These are phyloP conservation scores for Myripristis murdjan DNA, from an alignment of 2,797 vertebrate genomes.

Conservation along the genomic window DNA sequence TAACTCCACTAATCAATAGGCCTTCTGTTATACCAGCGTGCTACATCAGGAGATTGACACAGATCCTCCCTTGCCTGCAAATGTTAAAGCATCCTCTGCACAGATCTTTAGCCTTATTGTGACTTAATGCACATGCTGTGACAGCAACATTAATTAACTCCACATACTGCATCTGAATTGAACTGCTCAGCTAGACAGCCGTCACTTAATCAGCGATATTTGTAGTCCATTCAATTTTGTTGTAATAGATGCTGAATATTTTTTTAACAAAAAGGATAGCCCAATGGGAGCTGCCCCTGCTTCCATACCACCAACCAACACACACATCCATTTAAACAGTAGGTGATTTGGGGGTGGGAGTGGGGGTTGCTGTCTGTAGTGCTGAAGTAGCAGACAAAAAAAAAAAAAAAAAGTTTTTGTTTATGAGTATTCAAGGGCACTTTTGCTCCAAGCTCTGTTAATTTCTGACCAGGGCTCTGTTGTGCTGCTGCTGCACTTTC, in stretches of 20 bases:
- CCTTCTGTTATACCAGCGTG: background rate
- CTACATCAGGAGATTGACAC: background rate
- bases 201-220: slow-evolving; percentile 27
- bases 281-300: too few relatives aligned
- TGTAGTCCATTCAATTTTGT: slow-evolving; percentile 31
- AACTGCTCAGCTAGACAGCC: slow-evolving; percentile 10
- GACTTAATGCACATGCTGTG: slow-evolving; percentile 12
- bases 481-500: too few relatives aligned
- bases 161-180: slow-evolving; percentile 27
- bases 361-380: too few relatives aligned
- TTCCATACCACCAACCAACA: too few relatives aligned
- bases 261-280: too few relatives aligned
- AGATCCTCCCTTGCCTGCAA: background rate
- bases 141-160: slow-evolving; percentile 39
- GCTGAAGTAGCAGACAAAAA: too few relatives aligned
- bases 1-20: slow-evolving; percentile 40
- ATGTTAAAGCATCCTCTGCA: slow-evolving; percentile 30
- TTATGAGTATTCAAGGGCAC: too few relatives aligned
- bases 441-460: too few relatives aligned
- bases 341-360: too few relatives aligned
- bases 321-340: too few relatives aligned
- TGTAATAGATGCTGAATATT: slow-evolving; percentile 40
- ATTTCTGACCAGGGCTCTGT: too few relatives aligned
- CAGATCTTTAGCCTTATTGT: slow-evolving; percentile 29
- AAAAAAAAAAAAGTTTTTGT: too few relatives aligned